Base-by-base conservation (phyloP, 1,140 invertebrate species). In the Aphelinus certus region DNA sequence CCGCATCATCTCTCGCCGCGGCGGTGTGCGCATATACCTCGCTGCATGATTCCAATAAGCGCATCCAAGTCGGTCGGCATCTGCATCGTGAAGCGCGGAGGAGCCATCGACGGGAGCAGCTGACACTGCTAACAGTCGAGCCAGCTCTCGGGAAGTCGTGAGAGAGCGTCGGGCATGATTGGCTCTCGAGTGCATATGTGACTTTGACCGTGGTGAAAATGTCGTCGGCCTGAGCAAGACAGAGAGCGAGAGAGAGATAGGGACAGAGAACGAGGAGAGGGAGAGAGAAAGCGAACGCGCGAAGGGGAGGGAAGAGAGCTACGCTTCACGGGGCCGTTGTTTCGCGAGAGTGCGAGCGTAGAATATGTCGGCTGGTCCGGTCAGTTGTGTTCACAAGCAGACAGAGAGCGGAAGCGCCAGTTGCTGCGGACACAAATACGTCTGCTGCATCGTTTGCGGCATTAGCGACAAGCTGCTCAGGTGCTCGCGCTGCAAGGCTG, bases 401-500 rank as follows among this genome's bases (percentile, higher is more conserved):
- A 46, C 61, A 55, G 65, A 67, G 71, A 75, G 47, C 47, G 62
- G 62, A 56, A 63, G 56, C 45, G n/a, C 45, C 26, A 65, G 72
- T 64, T 62, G 66, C 43, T 66, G 46, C 42, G 45, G 51, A 53
- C 4, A 53, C 51, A 53, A 53, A 53, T 53, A 53, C 51, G 4
- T 53, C 51, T 53, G 10, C 45, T 76, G 75, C 62, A 43, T 45
- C 2, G 89, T 92, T 80, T 95, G 95, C 86, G 91, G 92, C 78
- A 89, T 87, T 57, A 86, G 84, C 73, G 89, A 93, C 76, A 92
- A 93, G 80, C 86, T 95, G 78, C 88, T 92, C 55, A 88, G 94
- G 76, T 95, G 94, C 86, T 91, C 90, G 76, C 89, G 92, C 73
- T 96, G 94, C 87, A 91, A 92, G 79, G 87, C 83, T 73, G 89